Conservation (phyloP, 2,113 vertebrate species). For the Semnornis frantzii region DNA sequence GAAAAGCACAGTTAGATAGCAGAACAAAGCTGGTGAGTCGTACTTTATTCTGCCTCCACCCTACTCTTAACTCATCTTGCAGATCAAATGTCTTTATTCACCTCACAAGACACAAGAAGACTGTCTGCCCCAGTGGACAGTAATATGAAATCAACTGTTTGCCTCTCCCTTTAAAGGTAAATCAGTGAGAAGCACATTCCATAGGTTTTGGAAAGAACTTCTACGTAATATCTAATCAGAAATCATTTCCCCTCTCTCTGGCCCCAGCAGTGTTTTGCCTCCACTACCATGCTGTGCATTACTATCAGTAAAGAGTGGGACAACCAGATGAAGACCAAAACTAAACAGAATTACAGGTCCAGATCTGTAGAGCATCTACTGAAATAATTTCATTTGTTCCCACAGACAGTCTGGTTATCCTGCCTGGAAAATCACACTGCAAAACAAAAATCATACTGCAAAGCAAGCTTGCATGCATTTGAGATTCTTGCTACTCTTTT, state of each 20-base stretch:
- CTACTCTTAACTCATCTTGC: background rate
- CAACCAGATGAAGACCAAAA: slow-evolving; percentile 6
- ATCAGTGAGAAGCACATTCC: background rate
- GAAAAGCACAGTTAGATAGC: slow-evolving; percentile 44
- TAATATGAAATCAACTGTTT: background rate
- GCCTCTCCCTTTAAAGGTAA: background rate
- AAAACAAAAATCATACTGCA: background rate
- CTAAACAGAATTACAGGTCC: background rate
- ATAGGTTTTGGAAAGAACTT: background rate
- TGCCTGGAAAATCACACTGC: background rate
- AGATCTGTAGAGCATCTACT: background rate
- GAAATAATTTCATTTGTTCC: slow-evolving; percentile 13
- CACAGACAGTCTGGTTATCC: background rate
- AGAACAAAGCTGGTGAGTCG: slow-evolving; percentile 50
- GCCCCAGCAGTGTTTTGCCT: background rate
- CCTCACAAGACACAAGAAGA: background rate
- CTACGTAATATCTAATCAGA: background rate
- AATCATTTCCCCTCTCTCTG: background rate
- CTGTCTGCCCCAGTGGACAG: background rate
- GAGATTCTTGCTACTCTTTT: background rate
- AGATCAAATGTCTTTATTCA: background rate
- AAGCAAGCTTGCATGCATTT: background rate
- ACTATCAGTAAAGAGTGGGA: background rate
- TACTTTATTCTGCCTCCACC: background rate
- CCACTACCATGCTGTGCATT: background rate